Conservation (phyloP, 2,888 invertebrate genomes). For the Protula sp. region DNA sequence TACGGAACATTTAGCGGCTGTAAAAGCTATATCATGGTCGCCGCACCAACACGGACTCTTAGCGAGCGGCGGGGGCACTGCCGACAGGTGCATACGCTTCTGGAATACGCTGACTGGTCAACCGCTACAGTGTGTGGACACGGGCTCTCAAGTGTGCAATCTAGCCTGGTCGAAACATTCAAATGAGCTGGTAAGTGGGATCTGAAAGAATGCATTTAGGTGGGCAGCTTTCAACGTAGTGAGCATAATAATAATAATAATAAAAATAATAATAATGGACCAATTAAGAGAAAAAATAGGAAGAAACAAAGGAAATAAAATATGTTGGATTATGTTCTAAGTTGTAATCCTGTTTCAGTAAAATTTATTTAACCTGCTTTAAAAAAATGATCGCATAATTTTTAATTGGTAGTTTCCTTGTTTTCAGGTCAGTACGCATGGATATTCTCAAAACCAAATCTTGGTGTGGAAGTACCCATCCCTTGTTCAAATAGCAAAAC, state of each 20-base stretch:
- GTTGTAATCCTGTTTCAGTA: neutral
- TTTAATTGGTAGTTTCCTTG: neutral
- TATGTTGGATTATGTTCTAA: no score
- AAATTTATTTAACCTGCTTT: neutral
- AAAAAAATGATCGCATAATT: neutral
- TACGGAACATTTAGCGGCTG: conserved; percentile 54
- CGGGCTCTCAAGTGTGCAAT: conserved; percentile 90
- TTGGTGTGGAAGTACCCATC: conserved; percentile 96
- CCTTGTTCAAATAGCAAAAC: conserved; percentile 67
- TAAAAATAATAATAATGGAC: no score
- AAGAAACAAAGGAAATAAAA: no score
- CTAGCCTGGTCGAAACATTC: conserved; percentile 91
- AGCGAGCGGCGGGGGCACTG: conserved; percentile 94
- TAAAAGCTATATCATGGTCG: conserved; percentile 83
- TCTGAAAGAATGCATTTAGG: no score
- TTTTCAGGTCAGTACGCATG: conserved; percentile 71
- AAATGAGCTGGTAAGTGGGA: conserved; percentile 76
- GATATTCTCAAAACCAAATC: conserved; percentile 90
- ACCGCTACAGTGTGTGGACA: conserved; percentile 77
- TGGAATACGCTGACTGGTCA: conserved; percentile 67
- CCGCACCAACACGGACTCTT: conserved; percentile 87
- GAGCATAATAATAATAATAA: no score
- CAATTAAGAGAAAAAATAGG: no score
- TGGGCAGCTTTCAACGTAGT: no score
- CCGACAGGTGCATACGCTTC: conserved; percentile 70